Evolutionary conservation across 1,140 invertebrate genomes (phyloP).

Genomic region (Hylyphantes graminicola): DNA sequence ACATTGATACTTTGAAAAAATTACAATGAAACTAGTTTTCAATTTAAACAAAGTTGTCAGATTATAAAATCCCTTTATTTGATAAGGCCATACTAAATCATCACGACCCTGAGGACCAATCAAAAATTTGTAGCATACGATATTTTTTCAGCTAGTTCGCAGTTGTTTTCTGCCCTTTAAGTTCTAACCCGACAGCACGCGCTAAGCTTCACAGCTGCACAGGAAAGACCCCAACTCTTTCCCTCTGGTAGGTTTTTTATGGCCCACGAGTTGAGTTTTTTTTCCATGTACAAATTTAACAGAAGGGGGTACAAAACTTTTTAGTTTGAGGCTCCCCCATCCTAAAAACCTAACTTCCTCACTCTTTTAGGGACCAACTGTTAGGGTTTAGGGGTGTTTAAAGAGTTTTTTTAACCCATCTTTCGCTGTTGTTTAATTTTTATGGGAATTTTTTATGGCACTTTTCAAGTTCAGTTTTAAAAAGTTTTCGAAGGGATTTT

Average conservation of each 20-base stretch:
- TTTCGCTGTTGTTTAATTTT: conserved; percentile 42
- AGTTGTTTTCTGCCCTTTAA: neutral
- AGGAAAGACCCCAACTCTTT: conserved; percentile 52
- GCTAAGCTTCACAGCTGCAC: conserved; percentile 40
- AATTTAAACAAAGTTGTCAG: no score
- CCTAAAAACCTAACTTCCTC: conserved; percentile 17
- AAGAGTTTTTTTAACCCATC: conserved; percentile 13
- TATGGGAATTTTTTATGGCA: conserved; percentile 10
- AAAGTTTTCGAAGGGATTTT: conserved; percentile 39
- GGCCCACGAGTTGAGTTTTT: conserved; percentile 13
- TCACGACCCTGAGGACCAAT: no score
- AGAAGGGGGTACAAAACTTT: conserved; percentile 42
- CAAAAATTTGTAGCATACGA: no score
- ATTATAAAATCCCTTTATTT: no score
- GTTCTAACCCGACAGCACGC: neutral
- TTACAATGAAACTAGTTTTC: no score
- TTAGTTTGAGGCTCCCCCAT: conserved; percentile 24
- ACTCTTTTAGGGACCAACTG: conserved; percentile 46
- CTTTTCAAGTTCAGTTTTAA: conserved; percentile 56
- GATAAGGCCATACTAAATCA: no score
- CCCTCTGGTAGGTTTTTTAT: conserved; percentile 35
- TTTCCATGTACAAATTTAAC: conserved; percentile 24
- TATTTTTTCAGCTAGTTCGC: neutral
- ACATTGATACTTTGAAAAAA: no score
- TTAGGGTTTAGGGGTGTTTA: conserved; percentile 35